phyloP scores from a whole-genome alignment of 1,140 invertebrate genomes.

The Drosophila rufa region DNA sequence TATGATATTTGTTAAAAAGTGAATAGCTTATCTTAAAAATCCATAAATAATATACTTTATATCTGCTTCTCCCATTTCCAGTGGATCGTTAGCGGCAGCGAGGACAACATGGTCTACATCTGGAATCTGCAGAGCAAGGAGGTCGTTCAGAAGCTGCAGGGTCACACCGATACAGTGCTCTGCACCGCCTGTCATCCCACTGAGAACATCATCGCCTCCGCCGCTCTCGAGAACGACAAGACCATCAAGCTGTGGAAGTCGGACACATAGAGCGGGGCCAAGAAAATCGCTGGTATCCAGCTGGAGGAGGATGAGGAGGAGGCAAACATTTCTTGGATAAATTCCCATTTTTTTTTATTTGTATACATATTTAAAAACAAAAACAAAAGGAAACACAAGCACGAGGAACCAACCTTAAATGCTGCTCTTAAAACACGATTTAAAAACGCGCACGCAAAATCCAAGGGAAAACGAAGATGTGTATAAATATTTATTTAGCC shows the following conservation, averaged over 20 bases:
- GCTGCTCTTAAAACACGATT: slow-evolving; percentile 23
- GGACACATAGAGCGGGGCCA: slow-evolving; percentile 91
- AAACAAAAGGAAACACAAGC: background rate
- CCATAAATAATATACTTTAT: too few relatives aligned
- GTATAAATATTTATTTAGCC: slow-evolving; percentile 62
- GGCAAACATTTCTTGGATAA: slow-evolving; percentile 46
- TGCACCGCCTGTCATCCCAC: slow-evolving; percentile 99
- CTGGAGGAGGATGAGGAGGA: slow-evolving; percentile 16
- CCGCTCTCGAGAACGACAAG: slow-evolving; percentile 99
- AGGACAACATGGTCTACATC: slow-evolving; percentile 99
- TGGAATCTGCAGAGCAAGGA: slow-evolving; percentile 99
- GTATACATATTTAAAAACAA: slow-evolving; percentile 27
- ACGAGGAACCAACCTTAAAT: background rate
- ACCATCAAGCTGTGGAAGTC: slow-evolving; percentile 99
- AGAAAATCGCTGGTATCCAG: slow-evolving; percentile 58
- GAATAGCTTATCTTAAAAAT: too few relatives aligned
- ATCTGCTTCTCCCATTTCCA: slow-evolving; percentile 11
- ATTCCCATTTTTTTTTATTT: slow-evolving; percentile 28
- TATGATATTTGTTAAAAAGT: too few relatives aligned
- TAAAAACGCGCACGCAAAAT: slow-evolving; percentile 15
- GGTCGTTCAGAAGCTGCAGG: slow-evolving; percentile 98
- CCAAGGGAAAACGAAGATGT: slow-evolving; percentile 4
- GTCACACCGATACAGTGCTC: slow-evolving; percentile 98
- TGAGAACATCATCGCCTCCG: slow-evolving; percentile 99
- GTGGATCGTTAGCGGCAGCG: slow-evolving; percentile 99